Base-by-base conservation (phyloP, 2,797 vertebrate species). In the Enteromius trimaculatus region DNA sequence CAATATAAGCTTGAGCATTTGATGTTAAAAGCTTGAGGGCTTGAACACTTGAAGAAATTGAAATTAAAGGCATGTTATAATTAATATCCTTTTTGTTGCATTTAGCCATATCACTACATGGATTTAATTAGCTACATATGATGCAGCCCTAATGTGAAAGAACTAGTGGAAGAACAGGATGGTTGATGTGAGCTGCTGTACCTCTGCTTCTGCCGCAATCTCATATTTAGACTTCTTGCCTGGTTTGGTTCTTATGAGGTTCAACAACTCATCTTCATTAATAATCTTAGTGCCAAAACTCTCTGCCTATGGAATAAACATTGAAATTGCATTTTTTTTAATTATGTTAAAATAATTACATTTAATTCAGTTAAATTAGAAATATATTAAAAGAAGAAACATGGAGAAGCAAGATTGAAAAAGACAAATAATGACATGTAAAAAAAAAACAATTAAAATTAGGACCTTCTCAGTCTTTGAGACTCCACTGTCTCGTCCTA, bases 181-280 rank as follows among this genome's bases (percentile, higher is more conserved):
- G 5, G 3, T 47, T 14, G 16, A 37, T 70, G 29, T 7, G 16
- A 68, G 9, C 8, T 60, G 3, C 60, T 66, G 44, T 68, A 95
- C 98, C 98, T 98, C 97, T 6, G 94, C 89, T 92, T 99, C 97
- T 69, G 96, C 95, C 1, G 94, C 96, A 62, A 98, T 93, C 91
- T 97, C 96, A 1, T 98, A 99, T 88, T 97, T 99, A 58, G 98
- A 99, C 89, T 95, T 98, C 90, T 97, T 99, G 82, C 97, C 98
- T 26, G 98, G 98, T 95, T 96, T 96, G 85, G 95, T 96, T 88
- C 95, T 94, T 89, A 99, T 96, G 81, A 99, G 94, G 86, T 97
- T 92, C 88, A 99, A 91, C 5, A 99, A 92, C 64, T 95, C 96
- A 26, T 99, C 98, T 88, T 99, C 98, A 89, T 97, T 95, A 79